Evolutionary conservation across 2,113 vertebrate genomes (phyloP).

Genomic region (Ammodytes marinus): DNA sequence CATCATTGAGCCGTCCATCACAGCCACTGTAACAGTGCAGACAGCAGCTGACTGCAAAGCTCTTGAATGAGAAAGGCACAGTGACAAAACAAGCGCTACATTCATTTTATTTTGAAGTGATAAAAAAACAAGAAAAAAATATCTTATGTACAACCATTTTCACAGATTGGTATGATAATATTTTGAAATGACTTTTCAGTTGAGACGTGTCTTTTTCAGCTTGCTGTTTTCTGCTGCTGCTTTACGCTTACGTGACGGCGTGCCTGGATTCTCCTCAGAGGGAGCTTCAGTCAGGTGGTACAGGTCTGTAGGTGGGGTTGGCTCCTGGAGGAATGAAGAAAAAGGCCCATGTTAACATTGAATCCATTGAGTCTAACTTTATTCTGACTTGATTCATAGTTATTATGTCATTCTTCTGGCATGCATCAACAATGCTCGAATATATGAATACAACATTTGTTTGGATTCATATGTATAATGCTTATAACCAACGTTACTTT

Average conservation of each 20-base stretch:
- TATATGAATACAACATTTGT: neutral
- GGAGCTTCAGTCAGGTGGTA: constrained; percentile 86
- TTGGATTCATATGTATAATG: neutral
- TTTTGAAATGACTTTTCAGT: constrained; percentile 66
- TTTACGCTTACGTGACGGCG: constrained; percentile 92
- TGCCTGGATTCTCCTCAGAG: constrained; percentile 65
- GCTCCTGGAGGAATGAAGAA: constrained; percentile 83
- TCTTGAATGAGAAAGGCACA: constrained; percentile 6
- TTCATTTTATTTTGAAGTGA: constrained; percentile 51
- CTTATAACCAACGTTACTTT: neutral
- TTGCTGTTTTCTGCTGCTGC: constrained; percentile 76
- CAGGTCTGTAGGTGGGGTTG: constrained; percentile 85
- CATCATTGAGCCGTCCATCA: constrained; percentile 54
- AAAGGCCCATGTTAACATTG: neutral
- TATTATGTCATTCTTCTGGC: neutral
- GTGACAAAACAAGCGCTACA: constrained; percentile 17
- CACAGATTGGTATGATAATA: neutral
- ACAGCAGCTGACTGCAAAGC: constrained; percentile 19
- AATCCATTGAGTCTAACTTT: too few relatives aligned
- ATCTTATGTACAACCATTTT: constrained; percentile 59
- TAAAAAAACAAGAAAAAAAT: neutral
- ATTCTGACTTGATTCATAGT: neutral
- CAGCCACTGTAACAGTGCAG: neutral
- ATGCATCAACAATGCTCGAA: neutral
- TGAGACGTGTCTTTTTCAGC: constrained; percentile 87